Percentiles rank a stretch among this genome's conserved stretches.
These are phyloP conservation scores for Heloderma charlesbogerti DNA, from an alignment of 2,113 vertebrate genomes.

Conservation along the genomic window DNA sequence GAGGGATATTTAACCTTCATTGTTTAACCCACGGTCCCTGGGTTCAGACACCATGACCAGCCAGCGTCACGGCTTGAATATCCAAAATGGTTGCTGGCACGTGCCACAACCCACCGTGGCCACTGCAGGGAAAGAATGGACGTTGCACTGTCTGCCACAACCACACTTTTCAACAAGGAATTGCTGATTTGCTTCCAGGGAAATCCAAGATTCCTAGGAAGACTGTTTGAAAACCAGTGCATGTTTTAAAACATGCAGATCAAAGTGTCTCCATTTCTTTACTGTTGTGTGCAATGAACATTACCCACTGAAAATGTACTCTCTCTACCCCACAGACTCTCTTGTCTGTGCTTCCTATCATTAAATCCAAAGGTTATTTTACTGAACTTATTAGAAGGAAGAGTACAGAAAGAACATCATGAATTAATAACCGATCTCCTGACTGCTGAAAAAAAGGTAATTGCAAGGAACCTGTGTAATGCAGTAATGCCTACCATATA, in stretches of 20 bases:
- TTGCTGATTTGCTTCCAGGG: background rate
- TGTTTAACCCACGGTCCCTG: no score
- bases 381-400: background rate
- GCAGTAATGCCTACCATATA: background rate
- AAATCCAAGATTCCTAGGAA: background rate
- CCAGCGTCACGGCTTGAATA: no score
- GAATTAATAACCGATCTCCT: slow-evolving; percentile 22
- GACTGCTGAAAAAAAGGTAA: background rate
- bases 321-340: background rate
- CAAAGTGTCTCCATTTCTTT: background rate
- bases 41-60: no score
- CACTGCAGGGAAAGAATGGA: background rate
- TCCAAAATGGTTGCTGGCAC: no score
- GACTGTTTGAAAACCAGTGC: background rate
- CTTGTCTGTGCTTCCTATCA: background rate
- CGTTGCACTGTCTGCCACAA: background rate
- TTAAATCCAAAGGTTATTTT: slow-evolving; percentile 26
- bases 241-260: background rate
- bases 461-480: background rate
- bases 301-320: background rate
- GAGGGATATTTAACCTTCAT: no score
- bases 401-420: slow-evolving; percentile 2
- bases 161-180: background rate
- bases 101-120: background rate
- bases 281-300: background rate